Base-by-base conservation (phyloP, 2,888 invertebrate genomes). In the Agrypnus murinus region DNA sequence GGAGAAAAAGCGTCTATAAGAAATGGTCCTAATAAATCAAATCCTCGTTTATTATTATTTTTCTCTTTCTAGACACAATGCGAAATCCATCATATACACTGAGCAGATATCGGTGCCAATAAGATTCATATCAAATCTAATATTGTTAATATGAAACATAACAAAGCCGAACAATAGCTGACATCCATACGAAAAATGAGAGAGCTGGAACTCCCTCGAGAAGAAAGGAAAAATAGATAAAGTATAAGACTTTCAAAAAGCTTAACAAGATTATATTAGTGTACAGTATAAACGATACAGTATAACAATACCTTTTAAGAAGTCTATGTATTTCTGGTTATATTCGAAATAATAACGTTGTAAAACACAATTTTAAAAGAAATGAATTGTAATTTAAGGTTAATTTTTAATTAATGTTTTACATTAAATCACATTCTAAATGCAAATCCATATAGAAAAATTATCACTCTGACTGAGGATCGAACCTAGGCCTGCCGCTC, bases 91-190 rank as follows among this genome's bases (percentile, higher is more conserved):
- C 65, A 65, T 55, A 67, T 50, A 46, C 25, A 25, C n/a, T n/a
- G 25, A 25, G 34, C 50, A 59, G 53, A 60, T 60, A 70, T 70
- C 64, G 60, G 53, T 64, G 71, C 60, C 60, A 64, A 71, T 68
- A 71, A 67, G 68, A 71, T 71, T 71, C 65, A 68, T 65, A 65
- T 71, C 71, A 67, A 68, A 68, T 68, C 68, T 67, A 71, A 71
- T 71, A 67, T 68, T 64, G 63, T 71, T 68, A 68, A 71, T 71
- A 65, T 25, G 63, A 64, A 65, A 46, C 71, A 65, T 50, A 68
- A 65, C 67, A 71, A 71, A 68, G 55, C 63, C 64, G 19, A 67
- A 71, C 71, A 71, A 71, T 71, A 60, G 64, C 67, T 55, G 71
- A 59, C 67, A 60, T 60, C 50, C 36, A 59, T 38, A 64, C 48